These are phyloP conservation scores for Timema cristinae DNA, from an alignment of 2,888 invertebrate genomes.

Conservation along the genomic window DNA sequence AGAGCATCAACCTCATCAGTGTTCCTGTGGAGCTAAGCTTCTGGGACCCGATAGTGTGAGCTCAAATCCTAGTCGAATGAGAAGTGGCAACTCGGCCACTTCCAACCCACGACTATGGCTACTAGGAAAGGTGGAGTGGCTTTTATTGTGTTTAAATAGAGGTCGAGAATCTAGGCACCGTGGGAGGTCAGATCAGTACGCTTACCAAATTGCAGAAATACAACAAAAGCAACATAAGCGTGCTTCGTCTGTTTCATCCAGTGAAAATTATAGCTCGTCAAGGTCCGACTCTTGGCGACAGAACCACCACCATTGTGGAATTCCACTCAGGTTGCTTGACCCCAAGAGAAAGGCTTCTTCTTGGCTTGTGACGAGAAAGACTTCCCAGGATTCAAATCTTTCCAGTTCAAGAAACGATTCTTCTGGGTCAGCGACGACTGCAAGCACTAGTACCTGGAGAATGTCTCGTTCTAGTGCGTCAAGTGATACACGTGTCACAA, in stretches of 20 bases:
- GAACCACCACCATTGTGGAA: conserved; percentile 66
- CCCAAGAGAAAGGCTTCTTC: conserved; percentile 78
- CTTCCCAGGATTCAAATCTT: conserved; percentile 87
- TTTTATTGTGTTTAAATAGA: conserved; percentile 44
- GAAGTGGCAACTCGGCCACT: conserved; percentile 37
- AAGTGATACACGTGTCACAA: conserved; percentile 45
- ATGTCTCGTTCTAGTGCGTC: conserved; percentile 79
- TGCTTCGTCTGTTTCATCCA: conserved; percentile 79
- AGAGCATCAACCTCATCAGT: conserved; percentile 60
- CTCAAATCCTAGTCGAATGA: conserved; percentile 7
- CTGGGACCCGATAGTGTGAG: conserved; percentile 49
- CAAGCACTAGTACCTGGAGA: conserved; percentile 86
- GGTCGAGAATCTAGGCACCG: conserved; percentile 43
- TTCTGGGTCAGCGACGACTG: conserved; percentile 82
- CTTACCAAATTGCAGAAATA: conserved; percentile 68
- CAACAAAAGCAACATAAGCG: conserved; percentile 71
- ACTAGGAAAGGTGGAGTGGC: conserved; percentile 40
- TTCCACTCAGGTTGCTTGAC: conserved; percentile 68
- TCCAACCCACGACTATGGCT: conserved; percentile 29
- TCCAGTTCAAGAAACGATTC: conserved; percentile 89
- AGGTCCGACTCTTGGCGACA: conserved; percentile 85
- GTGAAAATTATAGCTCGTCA: conserved; percentile 85
- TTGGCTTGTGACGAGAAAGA: conserved; percentile 87
- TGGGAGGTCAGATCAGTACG: conserved; percentile 59
- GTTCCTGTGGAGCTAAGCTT: conserved; percentile 55